Base-by-base conservation (phyloP, 1,140 invertebrate species). In the Lepidurus packardi region DNA sequence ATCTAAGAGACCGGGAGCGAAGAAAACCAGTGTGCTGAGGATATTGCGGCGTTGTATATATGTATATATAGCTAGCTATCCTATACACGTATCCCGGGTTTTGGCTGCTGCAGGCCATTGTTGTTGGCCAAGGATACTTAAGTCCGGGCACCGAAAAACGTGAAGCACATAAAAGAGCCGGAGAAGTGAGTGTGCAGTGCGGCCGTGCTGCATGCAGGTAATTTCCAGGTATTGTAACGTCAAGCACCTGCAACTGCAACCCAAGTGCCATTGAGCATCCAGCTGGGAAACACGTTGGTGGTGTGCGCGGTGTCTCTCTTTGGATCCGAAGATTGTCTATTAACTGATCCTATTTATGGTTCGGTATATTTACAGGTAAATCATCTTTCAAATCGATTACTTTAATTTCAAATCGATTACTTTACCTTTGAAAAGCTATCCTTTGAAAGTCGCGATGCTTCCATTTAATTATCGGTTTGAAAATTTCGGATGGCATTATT, bases 111-210 rank as follows among this genome's bases (percentile, higher is more conserved):
- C 53, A 65, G 53, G 53, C 53, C 53, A 65, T 65, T 65, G 13
- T 65, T 65, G 53, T 65, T 65, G 53, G 53, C 53, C 53, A 65
- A 65, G 53, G 53, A 65, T 65, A 65, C 53, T n/a, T 65, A 65
- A 65, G 53, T 21, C 53, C 4, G 21, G 53, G 53, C 53, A 65
- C 53, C 53, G 16, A 7, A 65, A 65, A 65, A 65, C 53, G 53
- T 65, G 53, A 65, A 65, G 53, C 53, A 65, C 53, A 65, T 65
- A 65, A 65, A 34, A 65, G 53, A 65, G 53, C 21, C 53, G 53
- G 53, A 21, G 16, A 65, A 65, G 10, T 65, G 53, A 65, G 53
- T 65, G 34, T 34, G 53, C 53, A 65, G 53, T 65, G 53, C 21
- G 53, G 53, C 53, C 53, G 53, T 21, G 34, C 34, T 34, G 53